Base-by-base conservation (phyloP, 2,113 vertebrate genomes). In the Cyprinodon variegatus region DNA sequence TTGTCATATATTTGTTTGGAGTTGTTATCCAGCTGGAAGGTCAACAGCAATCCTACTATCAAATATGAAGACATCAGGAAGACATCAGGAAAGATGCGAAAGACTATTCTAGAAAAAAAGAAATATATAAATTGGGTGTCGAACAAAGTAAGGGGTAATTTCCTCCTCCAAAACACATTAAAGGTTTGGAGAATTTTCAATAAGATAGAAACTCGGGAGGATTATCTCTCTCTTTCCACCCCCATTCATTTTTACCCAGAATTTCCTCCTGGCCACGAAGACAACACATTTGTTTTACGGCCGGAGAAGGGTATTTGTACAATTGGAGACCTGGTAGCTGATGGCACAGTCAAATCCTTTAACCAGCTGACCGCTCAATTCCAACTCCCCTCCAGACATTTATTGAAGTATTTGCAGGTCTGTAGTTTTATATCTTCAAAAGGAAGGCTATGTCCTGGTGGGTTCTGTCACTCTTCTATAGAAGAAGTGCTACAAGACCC, bases 111-210 rank as follows among this genome's bases (percentile, higher is more conserved):
- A 29, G 29, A 1, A 29, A 29, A 29, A 29, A 29, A 29, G 1
- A 29, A 29, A 29, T 29, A 29, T 29, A 29, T 1, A 29, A 29
- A 29, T 29, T 62, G 61, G 11, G 29, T 3, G 38, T 37, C 29
- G 29, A 29, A 29, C 61, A 62, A 14, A 62, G 61, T 62, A 37
- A 62, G 36, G 61, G 61, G 29, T 3, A 37, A 62, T 14, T 12
- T 4, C 61, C 61, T 62, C 61, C 61, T 62, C 61, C 61, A 62
- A 62, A 62, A 62, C 11, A 62, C 61, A 15, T 62, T 37, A 37
- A 62, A 62, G 29, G 61, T 62, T 37, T 62, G 45, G 45, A 48
- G 45, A 48, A 48, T 48, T 48, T 48, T 48, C 45, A 48, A 48
- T 48, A 48, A 22, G 36, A 13, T 37, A 14, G 50, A 29, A 29